Evolutionary conservation across 2,113 vertebrate species (phyloP).

Genomic region (Ploceus nigricollis): DNA sequence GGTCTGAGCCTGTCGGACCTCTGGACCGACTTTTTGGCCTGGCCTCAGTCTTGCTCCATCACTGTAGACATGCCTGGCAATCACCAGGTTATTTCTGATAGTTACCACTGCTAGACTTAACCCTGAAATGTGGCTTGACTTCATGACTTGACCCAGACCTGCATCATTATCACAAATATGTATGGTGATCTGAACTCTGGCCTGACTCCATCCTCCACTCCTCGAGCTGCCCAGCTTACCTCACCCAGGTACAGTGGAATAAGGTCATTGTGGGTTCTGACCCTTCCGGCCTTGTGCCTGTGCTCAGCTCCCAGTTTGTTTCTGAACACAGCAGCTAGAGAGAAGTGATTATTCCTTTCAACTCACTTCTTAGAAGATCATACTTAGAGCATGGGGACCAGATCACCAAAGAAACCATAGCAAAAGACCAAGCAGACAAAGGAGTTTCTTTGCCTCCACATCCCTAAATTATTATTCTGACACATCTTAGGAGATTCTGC

Average conservation of each 20-base stretch:
- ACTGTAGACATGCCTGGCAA: neutral
- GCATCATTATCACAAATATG: neutral
- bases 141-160: neutral
- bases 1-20: neutral
- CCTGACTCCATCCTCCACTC: neutral
- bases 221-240: neutral
- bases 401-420: neutral
- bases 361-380: neutral
- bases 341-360: neutral
- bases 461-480: neutral
- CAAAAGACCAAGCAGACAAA: neutral
- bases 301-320: neutral
- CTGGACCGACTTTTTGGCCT: neutral
- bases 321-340: accelerated
- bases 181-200: neutral
- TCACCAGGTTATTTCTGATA: accelerated
- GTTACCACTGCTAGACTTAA: neutral
- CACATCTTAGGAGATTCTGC: neutral
- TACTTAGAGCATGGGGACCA: neutral
- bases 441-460: neutral
- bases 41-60: neutral
- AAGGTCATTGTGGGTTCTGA: neutral
- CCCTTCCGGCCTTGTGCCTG: neutral
- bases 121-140: neutral
- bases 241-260: neutral